phyloP scores from a whole-genome alignment of 2,113 vertebrate species.

The Thalassarche chlororhynchos region DNA sequence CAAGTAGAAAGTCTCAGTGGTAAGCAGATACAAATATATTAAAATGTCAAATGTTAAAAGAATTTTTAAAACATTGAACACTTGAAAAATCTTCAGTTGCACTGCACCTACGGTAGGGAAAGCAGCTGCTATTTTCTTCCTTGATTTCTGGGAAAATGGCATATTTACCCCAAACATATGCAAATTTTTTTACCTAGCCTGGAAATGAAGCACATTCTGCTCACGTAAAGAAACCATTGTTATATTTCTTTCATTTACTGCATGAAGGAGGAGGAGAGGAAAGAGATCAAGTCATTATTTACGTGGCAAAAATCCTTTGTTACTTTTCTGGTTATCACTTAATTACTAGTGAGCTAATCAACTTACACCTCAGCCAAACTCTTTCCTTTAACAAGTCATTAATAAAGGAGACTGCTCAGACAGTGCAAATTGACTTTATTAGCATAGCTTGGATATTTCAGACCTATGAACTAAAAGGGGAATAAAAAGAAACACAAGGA shows the following conservation, averaged over 20 bases:
- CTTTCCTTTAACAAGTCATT: neutral
- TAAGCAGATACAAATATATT: neutral
- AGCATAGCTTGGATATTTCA: neutral
- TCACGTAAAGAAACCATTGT: neutral
- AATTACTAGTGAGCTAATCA: conserved; percentile 6
- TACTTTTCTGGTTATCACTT: neutral
- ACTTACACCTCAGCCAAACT: neutral
- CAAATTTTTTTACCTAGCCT: neutral
- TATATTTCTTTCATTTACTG: neutral
- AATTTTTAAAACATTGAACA: neutral
- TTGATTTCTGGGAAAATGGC: neutral
- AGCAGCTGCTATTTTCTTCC: neutral
- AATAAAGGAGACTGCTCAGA: neutral
- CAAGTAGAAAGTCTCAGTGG: neutral
- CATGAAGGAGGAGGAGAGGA: neutral
- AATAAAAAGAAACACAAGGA: neutral
- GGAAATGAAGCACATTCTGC: neutral
- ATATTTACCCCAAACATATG: neutral
- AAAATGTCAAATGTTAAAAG: neutral
- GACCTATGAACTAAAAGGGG: neutral
- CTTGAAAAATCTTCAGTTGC: neutral
- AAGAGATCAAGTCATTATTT: conserved; percentile 1
- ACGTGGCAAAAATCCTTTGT: neutral
- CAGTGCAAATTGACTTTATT: neutral
- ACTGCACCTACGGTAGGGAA: neutral